Conservation (phyloP, 2,888 invertebrate genomes). For the Galerucella calmariensis region DNA sequence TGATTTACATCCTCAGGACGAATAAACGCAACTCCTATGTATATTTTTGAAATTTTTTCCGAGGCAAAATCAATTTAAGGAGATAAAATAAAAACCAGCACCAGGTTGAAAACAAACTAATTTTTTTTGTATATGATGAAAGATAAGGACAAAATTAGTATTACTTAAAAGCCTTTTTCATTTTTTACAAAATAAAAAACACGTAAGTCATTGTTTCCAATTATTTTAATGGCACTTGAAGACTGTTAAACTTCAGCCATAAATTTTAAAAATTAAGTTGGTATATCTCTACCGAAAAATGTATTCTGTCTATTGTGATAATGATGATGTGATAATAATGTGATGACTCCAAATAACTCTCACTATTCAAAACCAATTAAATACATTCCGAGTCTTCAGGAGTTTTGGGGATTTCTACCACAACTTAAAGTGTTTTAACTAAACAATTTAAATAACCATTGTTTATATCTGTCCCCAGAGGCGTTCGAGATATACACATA, state of each 20-base stretch:
- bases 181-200: constrained; percentile 11
- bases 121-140: not conserved
- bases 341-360: constrained; percentile 11
- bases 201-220: constrained; percentile 24
- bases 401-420: not conserved
- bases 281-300: constrained; percentile 1
- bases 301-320: constrained; percentile 23
- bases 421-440: not conserved
- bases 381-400: not conserved
- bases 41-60: too few species aligned
- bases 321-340: constrained; percentile 31
- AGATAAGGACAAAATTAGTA: constrained; percentile 1
- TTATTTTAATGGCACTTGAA: constrained; percentile 20
- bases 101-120: not conserved
- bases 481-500: not conserved
- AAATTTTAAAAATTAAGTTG: constrained; percentile 9
- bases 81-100: not conserved
- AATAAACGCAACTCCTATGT: too few species aligned
- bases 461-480: not conserved
- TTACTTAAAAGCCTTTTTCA: not conserved
- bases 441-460: not conserved
- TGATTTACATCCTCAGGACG: too few species aligned
- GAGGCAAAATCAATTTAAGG: too few species aligned
- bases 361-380: not conserved
- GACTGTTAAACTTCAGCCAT: not conserved